These are phyloP conservation scores for Scomberomorus guttatus DNA, from an alignment of 2,797 vertebrate genomes.

Conservation along the genomic window DNA sequence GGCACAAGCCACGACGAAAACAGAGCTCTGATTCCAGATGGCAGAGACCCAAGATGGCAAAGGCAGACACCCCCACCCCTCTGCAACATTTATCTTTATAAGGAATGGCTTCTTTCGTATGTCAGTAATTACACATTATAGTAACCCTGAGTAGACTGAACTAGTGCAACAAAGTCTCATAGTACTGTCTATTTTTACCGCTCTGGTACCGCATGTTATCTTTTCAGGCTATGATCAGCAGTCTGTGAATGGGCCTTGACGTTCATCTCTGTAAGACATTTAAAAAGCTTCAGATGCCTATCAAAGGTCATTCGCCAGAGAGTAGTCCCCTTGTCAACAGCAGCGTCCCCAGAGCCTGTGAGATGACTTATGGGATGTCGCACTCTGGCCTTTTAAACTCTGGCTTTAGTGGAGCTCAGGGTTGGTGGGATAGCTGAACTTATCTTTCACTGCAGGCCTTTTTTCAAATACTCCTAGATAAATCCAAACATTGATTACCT, in stretches of 20 bases:
- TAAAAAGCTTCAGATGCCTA: conserved; percentile 77
- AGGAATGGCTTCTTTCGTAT: conserved; percentile 62
- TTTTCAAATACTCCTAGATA: conserved; percentile 33
- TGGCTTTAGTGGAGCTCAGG: conserved; percentile 28
- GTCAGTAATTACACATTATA: conserved; percentile 56
- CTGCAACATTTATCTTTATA: conserved; percentile 72
- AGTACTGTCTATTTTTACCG: conserved; percentile 69
- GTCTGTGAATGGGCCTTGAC: conserved; percentile 46
- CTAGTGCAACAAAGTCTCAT: conserved; percentile 42
- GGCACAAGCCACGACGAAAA: conserved; percentile 75
- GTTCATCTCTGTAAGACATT: conserved; percentile 63
- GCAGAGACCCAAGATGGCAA: conserved; percentile 72
- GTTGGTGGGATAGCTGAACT: conserved; percentile 37
- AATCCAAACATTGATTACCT: conserved; percentile 32
- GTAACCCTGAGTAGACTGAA: conserved; percentile 37
- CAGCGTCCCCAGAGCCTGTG: conserved; percentile 63
- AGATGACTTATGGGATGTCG: conserved; percentile 69
- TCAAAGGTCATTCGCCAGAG: conserved; percentile 75
- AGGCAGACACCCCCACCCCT: conserved; percentile 52
- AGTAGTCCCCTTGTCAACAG: conserved; percentile 66
- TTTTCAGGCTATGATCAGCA: conserved; percentile 51
- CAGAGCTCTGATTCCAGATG: conserved; percentile 73
- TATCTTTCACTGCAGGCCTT: conserved; percentile 41
- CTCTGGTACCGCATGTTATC: conserved; percentile 52
- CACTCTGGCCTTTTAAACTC: conserved; percentile 65